These are phyloP conservation scores for Drosophila prolongata DNA, from an alignment of 2,888 invertebrate genomes.

Conservation along the genomic window DNA sequence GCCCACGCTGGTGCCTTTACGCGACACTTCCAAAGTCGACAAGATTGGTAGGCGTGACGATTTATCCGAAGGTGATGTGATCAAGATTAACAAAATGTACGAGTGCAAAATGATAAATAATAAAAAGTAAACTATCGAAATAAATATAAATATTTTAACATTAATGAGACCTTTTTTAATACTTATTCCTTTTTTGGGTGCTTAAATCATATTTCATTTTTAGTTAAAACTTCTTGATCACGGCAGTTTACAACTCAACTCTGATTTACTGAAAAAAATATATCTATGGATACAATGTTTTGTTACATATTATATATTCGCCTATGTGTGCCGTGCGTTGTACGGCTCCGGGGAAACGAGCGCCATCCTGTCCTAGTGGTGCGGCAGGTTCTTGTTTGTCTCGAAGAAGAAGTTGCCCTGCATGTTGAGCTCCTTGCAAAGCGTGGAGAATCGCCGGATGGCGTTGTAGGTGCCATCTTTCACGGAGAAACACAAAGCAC, in stretches of 20 bases:
- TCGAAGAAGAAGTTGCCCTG: conserved; percentile 83
- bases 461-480: conserved; percentile 77
- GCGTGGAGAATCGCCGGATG: conserved; percentile 83
- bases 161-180: background rate
- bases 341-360: conserved; percentile 11
- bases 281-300: conserved; percentile 19
- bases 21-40: conserved; percentile 48
- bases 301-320: conserved; percentile 28
- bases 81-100: conserved; percentile 82
- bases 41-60: conserved; percentile 80
- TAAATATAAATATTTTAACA: background rate
- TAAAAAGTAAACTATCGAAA: no score
- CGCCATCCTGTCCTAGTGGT: conserved; percentile 58
- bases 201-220: no score
- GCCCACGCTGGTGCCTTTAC: conserved; percentile 89
- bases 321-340: conserved; percentile 29
- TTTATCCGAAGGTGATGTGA: conserved; percentile 76
- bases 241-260: conserved; percentile 2
- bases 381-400: conserved; percentile 81
- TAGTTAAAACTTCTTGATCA: no score
- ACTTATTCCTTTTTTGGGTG: no score
- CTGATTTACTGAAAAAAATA: conserved; percentile 53
- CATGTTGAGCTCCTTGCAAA: conserved; percentile 83
- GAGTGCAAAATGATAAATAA: conserved; percentile 57
- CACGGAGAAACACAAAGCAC: conserved; percentile 38